Evolutionary conservation across 2,113 vertebrate genomes (phyloP), one percentile per base, ranked within the genome.

Genomic region (Baryphthengus martii): DNA sequence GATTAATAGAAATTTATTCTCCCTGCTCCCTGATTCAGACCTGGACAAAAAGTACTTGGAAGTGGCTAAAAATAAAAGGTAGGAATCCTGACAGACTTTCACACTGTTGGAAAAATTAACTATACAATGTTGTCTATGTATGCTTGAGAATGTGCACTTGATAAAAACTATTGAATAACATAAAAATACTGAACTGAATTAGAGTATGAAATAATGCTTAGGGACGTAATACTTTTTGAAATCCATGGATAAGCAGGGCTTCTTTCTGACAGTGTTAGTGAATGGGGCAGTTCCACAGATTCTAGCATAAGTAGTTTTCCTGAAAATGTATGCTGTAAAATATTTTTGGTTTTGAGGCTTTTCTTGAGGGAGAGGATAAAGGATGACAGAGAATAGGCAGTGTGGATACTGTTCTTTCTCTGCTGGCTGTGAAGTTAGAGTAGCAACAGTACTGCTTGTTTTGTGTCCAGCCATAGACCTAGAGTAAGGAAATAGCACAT

Each of bases 1-100:
- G 95, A 97, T 97, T 97, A 96, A 88, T 94, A 90, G 81, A 58
- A 92, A 92, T 96, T 77, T 77, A 33, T 76, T 80, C 63, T 74
- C 50, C 29, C 33, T 28, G 35, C 73, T 72, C 61, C 65, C 52
- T 0, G 2, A 20, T 90, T 93, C 75, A 91, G 84, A 31, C 70
- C 92, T 3, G 53, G 92, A 85, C 71, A 72, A 85, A 85, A 95
- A 95, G 83, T 95, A 73, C 82, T 93, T 95, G 55, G 44, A 92
- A 93, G 83, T 76, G 50, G 79, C 91, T 80, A 74, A 93, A 95
- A 94, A 81, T 85, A 83, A 89, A 71, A 88, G 71, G 82, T 96
- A 83, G 94, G 65, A 78, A 93, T 89, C 39, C 56, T 67, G 80
- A 47, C 75, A 83, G 85, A 42, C 56, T 92, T 86, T 61, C 44